Conservation (phyloP, 2,113 vertebrate species). For the Platysternon megacephalum region DNA sequence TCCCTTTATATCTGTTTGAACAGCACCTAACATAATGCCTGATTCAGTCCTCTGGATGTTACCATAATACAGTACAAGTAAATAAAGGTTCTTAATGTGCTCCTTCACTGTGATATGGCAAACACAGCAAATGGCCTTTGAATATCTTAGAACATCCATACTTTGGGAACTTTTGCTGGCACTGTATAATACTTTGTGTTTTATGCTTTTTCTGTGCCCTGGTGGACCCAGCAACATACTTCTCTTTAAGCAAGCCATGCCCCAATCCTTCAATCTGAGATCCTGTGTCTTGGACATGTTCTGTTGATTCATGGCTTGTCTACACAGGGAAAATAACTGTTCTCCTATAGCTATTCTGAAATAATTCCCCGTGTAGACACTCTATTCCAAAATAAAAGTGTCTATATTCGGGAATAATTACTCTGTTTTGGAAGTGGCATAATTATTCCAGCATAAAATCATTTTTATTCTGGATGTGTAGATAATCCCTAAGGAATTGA, state of each 20-base stretch:
- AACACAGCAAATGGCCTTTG: neutral
- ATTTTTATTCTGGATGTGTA: too few relatives aligned
- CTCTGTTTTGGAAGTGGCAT: neutral
- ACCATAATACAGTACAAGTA: neutral
- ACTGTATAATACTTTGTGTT: neutral
- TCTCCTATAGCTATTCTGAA: neutral
- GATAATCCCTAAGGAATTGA: too few relatives aligned
- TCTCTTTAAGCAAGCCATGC: neutral
- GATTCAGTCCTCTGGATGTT: neutral
- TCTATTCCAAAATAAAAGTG: neutral
- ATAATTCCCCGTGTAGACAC: neutral
- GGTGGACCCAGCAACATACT: neutral
- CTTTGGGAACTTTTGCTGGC: neutral
- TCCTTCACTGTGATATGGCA: neutral
- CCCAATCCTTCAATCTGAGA: neutral
- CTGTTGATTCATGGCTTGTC: neutral
- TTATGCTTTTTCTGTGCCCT: neutral
- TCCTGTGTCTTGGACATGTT: neutral
- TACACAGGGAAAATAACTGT: neutral
- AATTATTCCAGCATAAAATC: neutral
- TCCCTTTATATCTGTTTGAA: neutral
- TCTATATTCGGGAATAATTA: neutral
- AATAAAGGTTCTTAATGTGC: neutral
- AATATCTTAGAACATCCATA: neutral
- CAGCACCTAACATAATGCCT: neutral